phyloP scores from a whole-genome alignment of 2,888 invertebrate species.

The Lasioglossum marginatum region DNA sequence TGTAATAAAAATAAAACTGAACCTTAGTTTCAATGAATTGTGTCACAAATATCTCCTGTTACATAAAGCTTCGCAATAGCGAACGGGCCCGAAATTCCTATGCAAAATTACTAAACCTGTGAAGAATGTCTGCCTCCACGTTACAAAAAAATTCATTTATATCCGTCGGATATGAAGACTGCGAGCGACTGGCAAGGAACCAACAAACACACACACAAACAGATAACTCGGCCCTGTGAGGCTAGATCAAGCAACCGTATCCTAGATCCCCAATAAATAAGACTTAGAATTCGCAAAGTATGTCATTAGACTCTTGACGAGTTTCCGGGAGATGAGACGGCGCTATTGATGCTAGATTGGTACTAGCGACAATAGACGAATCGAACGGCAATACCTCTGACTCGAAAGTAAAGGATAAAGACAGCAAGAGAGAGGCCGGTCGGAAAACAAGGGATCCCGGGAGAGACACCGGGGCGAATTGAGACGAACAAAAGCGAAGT shows the following conservation, averaged over 20 bases:
- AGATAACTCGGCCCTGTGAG: background rate
- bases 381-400: conserved; percentile 1
- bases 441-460: background rate
- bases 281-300: background rate
- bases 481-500: background rate
- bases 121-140: background rate
- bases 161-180: background rate
- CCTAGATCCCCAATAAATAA: background rate
- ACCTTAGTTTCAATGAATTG: background rate
- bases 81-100: background rate
- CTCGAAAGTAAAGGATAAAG: background rate
- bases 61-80: background rate
- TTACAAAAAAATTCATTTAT: background rate
- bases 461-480: background rate
- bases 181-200: background rate
- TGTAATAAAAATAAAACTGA: too few relatives aligned
- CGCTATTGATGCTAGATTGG: background rate
- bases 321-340: background rate
- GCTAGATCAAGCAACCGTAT: background rate
- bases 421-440: background rate
- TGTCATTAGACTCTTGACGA: background rate
- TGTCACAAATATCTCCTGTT: background rate
- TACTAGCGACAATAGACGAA: background rate
- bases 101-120: background rate
- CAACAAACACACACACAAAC: background rate